Conservation (phyloP, 64 coral and sea anemone genomes). For the Actinia equina region DNA sequence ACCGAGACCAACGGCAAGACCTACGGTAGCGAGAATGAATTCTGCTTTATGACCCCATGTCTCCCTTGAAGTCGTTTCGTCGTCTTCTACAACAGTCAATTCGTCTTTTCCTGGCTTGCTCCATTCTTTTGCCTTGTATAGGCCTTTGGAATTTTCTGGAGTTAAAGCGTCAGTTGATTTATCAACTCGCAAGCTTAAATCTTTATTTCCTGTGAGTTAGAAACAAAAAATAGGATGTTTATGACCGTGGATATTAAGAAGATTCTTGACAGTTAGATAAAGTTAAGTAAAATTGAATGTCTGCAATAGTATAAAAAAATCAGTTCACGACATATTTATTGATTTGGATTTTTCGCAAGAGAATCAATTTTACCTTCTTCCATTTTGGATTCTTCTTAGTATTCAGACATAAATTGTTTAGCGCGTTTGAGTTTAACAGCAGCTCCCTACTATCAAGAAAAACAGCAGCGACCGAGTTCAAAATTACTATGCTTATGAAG, state of each 20-base stretch:
- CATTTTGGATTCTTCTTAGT: too few relatives aligned
- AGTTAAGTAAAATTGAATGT: not conserved
- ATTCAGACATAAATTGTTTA: too few relatives aligned
- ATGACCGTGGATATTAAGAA: too few relatives aligned
- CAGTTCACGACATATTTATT: too few relatives aligned
- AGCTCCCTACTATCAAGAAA: too few relatives aligned
- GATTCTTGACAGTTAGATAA: not conserved
- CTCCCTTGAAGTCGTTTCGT: slow-evolving; percentile 46
- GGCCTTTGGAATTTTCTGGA: slow-evolving; percentile 23
- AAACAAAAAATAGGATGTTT: not conserved
- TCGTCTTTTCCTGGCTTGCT: not conserved
- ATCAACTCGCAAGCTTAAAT: slow-evolving; percentile 52
- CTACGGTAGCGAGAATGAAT: slow-evolving; percentile 78
- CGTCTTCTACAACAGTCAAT: not conserved
- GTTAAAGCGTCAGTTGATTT: slow-evolving; percentile 78
- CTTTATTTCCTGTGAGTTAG: not conserved
- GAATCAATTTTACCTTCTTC: too few relatives aligned
- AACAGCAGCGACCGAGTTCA: too few relatives aligned
- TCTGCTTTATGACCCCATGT: slow-evolving; percentile 92
- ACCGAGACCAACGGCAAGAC: slow-evolving; percentile 77
- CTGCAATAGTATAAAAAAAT: too few relatives aligned
- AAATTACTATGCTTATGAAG: too few relatives aligned
- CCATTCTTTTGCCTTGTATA: slow-evolving; percentile 70
- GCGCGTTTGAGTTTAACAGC: too few relatives aligned
- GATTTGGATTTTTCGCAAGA: too few relatives aligned